Percentiles rank a stretch among this genome's conserved stretches.
phyloP scores from a whole-genome alignment of 2,888 invertebrate species.

The Cheilosia urbana region DNA sequence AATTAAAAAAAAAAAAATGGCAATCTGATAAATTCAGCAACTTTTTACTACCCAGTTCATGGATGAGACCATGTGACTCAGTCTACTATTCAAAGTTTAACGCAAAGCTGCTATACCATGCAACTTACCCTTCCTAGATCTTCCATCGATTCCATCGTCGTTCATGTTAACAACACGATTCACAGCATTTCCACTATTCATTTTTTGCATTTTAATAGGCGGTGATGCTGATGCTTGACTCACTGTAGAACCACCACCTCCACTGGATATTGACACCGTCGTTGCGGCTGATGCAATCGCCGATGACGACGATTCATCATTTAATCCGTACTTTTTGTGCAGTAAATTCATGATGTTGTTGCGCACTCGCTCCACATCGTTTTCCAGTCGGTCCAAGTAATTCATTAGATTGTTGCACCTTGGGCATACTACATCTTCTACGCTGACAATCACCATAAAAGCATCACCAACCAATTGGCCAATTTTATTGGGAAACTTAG shows the following conservation, averaged over 20 bases:
- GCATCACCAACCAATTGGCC: slow-evolving; percentile 84
- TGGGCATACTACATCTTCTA: slow-evolving; percentile 84
- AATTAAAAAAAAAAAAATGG: no score
- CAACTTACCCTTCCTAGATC: slow-evolving; percentile 66
- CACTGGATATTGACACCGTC: slow-evolving; percentile 39
- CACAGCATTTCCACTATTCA: slow-evolving; percentile 79
- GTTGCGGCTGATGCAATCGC: slow-evolving; percentile 61
- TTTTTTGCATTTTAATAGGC: slow-evolving; percentile 82
- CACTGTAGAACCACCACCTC: slow-evolving; percentile 34
- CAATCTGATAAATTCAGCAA: no score
- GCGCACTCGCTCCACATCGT: slow-evolving; percentile 83
- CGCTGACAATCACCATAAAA: slow-evolving; percentile 84
- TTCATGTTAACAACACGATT: slow-evolving; percentile 77
- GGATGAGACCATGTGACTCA: no score
- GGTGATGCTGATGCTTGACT: slow-evolving; percentile 79
- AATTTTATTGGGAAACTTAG: slow-evolving; percentile 84
- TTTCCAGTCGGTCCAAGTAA: slow-evolving; percentile 84
- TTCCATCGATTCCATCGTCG: slow-evolving; percentile 78
- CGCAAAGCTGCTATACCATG: neutral
- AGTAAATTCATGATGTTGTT: slow-evolving; percentile 82
- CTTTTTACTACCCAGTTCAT: no score
- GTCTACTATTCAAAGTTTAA: no score
- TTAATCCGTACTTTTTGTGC: slow-evolving; percentile 83
- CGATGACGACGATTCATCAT: slow-evolving; percentile 80
- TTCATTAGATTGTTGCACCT: slow-evolving; percentile 84